Evolutionary conservation across 2,888 invertebrate species (phyloP).

Genomic region (Diploptera punctata): DNA sequence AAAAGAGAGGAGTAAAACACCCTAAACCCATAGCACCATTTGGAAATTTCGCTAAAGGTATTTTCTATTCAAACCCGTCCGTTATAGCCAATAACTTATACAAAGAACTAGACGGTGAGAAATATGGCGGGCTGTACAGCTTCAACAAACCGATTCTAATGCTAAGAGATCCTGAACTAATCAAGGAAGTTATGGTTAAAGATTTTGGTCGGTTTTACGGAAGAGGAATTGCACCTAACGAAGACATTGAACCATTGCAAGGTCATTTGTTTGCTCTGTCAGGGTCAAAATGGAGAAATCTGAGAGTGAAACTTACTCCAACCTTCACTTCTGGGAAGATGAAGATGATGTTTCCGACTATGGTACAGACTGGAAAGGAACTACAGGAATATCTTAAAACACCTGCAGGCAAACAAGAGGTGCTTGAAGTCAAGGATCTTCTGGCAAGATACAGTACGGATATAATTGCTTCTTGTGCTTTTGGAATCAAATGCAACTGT

Average conservation of each 20-base stretch:
- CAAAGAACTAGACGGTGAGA: conserved; percentile 49
- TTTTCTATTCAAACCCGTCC: conserved; percentile 63
- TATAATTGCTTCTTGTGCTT: conserved; percentile 58
- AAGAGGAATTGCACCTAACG: conserved; percentile 67
- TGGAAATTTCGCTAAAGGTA: conserved; percentile 65
- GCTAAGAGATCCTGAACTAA: no score
- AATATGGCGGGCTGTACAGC: no score
- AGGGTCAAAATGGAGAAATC: no score
- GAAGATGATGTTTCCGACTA: no score
- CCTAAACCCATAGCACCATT: conserved; percentile 66
- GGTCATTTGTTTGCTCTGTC: conserved; percentile 65
- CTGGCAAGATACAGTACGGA: no score
- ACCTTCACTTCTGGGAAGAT: no score
- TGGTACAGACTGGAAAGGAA: conserved; percentile 70
- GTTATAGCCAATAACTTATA: conserved; percentile 67
- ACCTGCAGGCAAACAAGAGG: conserved; percentile 50
- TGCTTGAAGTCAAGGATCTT: conserved; percentile 49
- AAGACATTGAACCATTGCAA: conserved; percentile 65
- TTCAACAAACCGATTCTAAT: conserved; percentile 65
- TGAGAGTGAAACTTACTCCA: no score
- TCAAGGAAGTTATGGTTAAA: conserved; percentile 62
- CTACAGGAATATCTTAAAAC: conserved; percentile 57
- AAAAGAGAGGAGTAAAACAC: conserved; percentile 61
- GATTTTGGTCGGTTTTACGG: conserved; percentile 71
- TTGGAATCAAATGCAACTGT: conserved; percentile 54